phyloP scores from a whole-genome alignment of 2,888 invertebrate species.

The Gortyna flavago region DNA sequence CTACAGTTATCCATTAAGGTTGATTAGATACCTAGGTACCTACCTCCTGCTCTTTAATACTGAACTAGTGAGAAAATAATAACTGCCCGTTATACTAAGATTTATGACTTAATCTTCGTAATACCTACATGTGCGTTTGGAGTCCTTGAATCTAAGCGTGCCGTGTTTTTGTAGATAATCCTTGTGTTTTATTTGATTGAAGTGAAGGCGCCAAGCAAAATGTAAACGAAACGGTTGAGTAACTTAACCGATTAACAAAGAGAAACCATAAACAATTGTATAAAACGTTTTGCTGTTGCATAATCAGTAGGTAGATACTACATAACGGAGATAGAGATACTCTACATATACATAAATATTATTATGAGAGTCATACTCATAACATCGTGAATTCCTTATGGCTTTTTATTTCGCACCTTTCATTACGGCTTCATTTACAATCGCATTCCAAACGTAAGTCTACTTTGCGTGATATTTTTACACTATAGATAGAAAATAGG shows the following conservation, averaged over 20 bases:
- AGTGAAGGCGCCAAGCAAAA: slow-evolving; percentile 25
- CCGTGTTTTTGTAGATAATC: slow-evolving; percentile 13
- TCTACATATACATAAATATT: slow-evolving; percentile 1
- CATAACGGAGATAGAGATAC: slow-evolving; percentile 13
- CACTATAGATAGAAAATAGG: no score
- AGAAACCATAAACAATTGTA: slow-evolving; percentile 33
- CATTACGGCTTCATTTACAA: neutral
- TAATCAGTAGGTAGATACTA: slow-evolving; percentile 19
- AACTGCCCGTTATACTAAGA: slow-evolving; percentile 4
- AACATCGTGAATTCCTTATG: slow-evolving; percentile 8
- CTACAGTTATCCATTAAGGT: neutral
- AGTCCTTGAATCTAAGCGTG: slow-evolving; percentile 5
- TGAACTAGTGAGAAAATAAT: neutral
- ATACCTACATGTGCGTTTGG: neutral
- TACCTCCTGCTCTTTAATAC: neutral
- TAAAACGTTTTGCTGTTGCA: slow-evolving; percentile 37
- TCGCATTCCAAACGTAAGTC: neutral
- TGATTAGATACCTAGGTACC: neutral
- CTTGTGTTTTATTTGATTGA: slow-evolving; percentile 19
- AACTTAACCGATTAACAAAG: slow-evolving; percentile 37
- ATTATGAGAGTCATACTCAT: neutral
- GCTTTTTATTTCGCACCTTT: slow-evolving; percentile 8
- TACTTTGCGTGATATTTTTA: slow-evolving; percentile 1
- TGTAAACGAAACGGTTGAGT: slow-evolving; percentile 44
- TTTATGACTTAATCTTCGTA: slow-evolving; percentile 3